Base-by-base conservation (phyloP, 2,797 vertebrate genomes). In the Neosilurus mollespiculum region DNA sequence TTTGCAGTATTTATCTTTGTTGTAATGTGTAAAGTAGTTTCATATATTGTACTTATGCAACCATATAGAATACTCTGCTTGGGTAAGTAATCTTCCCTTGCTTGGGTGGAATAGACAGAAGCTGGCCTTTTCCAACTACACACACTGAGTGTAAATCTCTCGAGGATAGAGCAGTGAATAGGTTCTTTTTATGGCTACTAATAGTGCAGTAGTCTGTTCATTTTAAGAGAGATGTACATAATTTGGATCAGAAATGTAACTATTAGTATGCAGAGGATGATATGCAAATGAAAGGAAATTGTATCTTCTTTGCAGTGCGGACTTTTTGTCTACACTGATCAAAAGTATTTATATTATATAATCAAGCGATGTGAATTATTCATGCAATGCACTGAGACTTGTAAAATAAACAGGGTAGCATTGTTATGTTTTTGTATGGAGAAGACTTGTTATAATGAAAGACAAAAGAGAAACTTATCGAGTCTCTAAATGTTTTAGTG, bases 71-170 rank as follows among this genome's bases (percentile, higher is more conserved):
- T 59, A 2, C 37, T 43, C 26, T 37, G 26, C 30, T 61, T 26
- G 30, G 7, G 56, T n/a, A 66, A 65, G 51, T 82, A 65, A 77
- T 71, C 67, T 54, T 30, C 9, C 53, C 53, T 79, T 59, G 71
- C 72, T 78, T 59, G 58, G 65, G 71, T 70, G 49, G 53, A 76
- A 71, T 76, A 80, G 43, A 79, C 65, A 37, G 56, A 77, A 72
- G 34, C 58, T 72, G 78, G 70, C 70, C 64, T 86, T 86, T 78
- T 81, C 30, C 76, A 53, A 70, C 59, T 54, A n/a, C 53, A 80
- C 49, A 71, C 62, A 30, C 43, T 3, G 72, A 61, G 81, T 82
- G 64, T 88, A n/a, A 73, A 72, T 85, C 71, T 83, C 80, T 71
- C 71, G 71, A 12, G 59, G 73, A 83, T 24, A 62, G 58, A 59